These are phyloP conservation scores for Steinernema hermaphroditum DNA, from an alignment of 2,888 invertebrate species.

Conservation along the genomic window DNA sequence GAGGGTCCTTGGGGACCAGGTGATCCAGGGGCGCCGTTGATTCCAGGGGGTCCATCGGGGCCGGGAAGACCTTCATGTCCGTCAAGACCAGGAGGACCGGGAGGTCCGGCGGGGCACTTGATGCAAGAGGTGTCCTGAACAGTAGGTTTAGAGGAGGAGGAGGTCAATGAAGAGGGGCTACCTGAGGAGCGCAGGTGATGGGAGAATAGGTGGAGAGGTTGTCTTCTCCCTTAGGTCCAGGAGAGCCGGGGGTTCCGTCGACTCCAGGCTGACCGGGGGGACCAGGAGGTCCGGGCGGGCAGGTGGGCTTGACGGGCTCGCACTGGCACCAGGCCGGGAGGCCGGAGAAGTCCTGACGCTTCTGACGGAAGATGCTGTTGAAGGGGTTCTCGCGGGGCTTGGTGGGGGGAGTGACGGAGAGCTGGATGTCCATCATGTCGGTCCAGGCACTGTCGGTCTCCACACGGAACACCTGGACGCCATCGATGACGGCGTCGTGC, in stretches of 20 bases:
- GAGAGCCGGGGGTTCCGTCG: constrained; percentile 49
- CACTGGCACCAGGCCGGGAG: constrained; percentile 55
- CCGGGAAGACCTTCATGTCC: constrained; percentile 51
- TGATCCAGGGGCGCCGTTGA: constrained; percentile 37
- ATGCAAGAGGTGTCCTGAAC: constrained; percentile 42
- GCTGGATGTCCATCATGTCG: constrained; percentile 56
- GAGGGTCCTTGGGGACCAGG: not conserved
- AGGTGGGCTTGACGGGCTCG: constrained; percentile 53
- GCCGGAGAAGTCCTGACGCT: constrained; percentile 50
- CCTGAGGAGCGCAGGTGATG: constrained; percentile 40
- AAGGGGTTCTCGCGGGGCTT: not conserved
- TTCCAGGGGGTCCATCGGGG: constrained; percentile 45
- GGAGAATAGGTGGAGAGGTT: constrained; percentile 47
- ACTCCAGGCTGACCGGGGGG: constrained; percentile 52
- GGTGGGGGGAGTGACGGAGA: constrained; percentile 28
- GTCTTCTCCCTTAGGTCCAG: constrained; percentile 51
- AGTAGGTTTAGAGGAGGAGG: not conserved
- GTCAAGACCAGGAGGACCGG: constrained; percentile 44
- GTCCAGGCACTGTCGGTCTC: constrained; percentile 57
- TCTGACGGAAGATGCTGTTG: constrained; percentile 50
- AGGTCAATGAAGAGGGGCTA: not conserved
- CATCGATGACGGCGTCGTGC: constrained; percentile 9
- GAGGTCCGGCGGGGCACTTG: constrained; percentile 44
- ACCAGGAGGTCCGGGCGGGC: constrained; percentile 54
- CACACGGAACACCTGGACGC: constrained; percentile 48